These are phyloP conservation scores for Acanthopagrus latus DNA, from an alignment of 2,797 vertebrate species.

Conservation along the genomic window DNA sequence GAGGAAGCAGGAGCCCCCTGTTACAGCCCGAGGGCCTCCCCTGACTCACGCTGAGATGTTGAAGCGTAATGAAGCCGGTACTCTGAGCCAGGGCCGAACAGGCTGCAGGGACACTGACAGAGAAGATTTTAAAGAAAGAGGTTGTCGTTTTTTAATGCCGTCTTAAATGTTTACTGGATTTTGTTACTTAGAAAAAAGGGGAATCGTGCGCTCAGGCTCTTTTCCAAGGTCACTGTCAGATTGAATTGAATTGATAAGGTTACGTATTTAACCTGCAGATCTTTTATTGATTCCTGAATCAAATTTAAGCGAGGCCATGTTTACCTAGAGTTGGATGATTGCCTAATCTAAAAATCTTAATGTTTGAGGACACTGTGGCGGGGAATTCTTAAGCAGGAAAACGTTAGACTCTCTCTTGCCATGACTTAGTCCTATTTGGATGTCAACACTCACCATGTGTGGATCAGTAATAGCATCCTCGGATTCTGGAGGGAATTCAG, in stretches of 20 bases:
- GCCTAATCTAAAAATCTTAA: slow-evolving; percentile 26
- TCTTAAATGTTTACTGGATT: slow-evolving; percentile 10
- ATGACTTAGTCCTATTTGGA: slow-evolving; percentile 7
- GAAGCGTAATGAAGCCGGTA: slow-evolving; percentile 43
- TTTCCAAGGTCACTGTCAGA: neutral
- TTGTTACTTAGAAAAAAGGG: slow-evolving; percentile 12
- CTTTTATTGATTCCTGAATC: slow-evolving; percentile 22
- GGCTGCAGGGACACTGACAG: slow-evolving; percentile 17
- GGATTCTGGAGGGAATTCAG: slow-evolving; percentile 49
- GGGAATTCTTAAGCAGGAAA: slow-evolving; percentile 13
- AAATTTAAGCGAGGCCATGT: slow-evolving; percentile 9
- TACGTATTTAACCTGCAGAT: slow-evolving; percentile 14
- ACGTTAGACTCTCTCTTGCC: slow-evolving; percentile 20
- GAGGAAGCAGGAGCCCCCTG: slow-evolving; percentile 52
- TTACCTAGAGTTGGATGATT: slow-evolving; percentile 19
- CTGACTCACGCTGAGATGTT: slow-evolving; percentile 59
- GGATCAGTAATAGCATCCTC: slow-evolving; percentile 33
- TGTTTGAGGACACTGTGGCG: slow-evolving; percentile 10
- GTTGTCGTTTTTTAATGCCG: neutral
- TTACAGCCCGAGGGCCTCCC: slow-evolving; percentile 59
- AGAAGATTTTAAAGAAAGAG: neutral
- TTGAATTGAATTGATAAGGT: neutral
- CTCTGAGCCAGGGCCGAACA: neutral
- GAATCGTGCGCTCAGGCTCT: neutral
- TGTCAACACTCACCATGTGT: slow-evolving; percentile 8